Conservation (phyloP, 2,888 invertebrate species). For the Maniola hyperantus region DNA sequence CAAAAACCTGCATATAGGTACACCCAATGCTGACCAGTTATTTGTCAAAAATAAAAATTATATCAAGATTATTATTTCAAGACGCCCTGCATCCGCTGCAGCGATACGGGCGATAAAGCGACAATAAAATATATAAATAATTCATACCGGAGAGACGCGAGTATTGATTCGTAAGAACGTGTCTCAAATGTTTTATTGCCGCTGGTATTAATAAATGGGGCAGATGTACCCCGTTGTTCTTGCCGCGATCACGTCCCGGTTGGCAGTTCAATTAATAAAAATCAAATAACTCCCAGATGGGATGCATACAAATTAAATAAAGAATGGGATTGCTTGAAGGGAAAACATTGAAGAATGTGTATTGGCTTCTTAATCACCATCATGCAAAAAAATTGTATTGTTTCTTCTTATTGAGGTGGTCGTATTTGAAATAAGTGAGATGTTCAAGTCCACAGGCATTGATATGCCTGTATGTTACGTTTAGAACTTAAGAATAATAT, state of each 20-base stretch:
- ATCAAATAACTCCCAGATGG: constrained; percentile 62
- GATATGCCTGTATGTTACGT: not conserved
- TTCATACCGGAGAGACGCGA: constrained; percentile 68
- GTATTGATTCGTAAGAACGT: constrained; percentile 81
- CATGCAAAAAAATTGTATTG: constrained; percentile 15
- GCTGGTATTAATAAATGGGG: constrained; percentile 75
- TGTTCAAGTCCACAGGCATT: not conserved
- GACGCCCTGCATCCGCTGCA: constrained; percentile 57
- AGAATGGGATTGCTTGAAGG: constrained; percentile 29
- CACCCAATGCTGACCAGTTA: constrained; percentile 65
- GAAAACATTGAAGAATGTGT: constrained; percentile 24
- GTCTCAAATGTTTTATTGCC: constrained; percentile 79
- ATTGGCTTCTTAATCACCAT: constrained; percentile 13
- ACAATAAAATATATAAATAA: constrained; percentile 81
- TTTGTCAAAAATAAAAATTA: constrained; percentile 81
- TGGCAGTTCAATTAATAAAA: constrained; percentile 73
- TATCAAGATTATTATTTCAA: constrained; percentile 78
- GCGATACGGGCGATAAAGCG: constrained; percentile 76
- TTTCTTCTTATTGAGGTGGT: constrained; percentile 9
- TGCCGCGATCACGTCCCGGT: constrained; percentile 57
- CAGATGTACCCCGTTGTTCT: constrained; percentile 69
- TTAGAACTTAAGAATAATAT: not conserved
- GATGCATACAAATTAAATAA: constrained; percentile 35
- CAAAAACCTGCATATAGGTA: constrained; percentile 40
- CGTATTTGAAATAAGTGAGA: constrained; percentile 18